These are phyloP conservation scores for Limanda limanda DNA, from an alignment of 2,113 vertebrate genomes.

Conservation along the genomic window DNA sequence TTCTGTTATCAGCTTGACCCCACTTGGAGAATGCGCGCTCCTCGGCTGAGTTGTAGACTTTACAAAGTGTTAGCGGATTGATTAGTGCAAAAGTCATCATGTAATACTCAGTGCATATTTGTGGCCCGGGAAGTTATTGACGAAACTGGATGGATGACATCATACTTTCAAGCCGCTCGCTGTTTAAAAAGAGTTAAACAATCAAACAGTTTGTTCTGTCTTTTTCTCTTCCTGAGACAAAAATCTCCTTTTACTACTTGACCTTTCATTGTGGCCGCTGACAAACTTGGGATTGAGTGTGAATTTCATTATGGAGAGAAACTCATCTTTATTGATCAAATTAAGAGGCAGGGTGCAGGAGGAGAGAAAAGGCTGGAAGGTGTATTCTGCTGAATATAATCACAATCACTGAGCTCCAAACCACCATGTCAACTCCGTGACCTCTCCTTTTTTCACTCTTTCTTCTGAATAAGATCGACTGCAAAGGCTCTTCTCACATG, in stretches of 20 bases:
- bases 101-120: slow-evolving; percentile 65
- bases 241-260: slow-evolving; percentile 71
- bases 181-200: neutral
- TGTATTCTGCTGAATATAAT: slow-evolving; percentile 47
- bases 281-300: slow-evolving; percentile 76
- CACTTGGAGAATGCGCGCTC: slow-evolving; percentile 25
- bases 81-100: slow-evolving; percentile 74
- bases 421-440: slow-evolving; percentile 6
- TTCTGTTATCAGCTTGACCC: slow-evolving; percentile 69
- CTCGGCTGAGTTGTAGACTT: slow-evolving; percentile 30
- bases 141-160: slow-evolving; percentile 68
- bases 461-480: neutral
- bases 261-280: slow-evolving; percentile 74
- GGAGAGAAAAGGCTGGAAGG: slow-evolving; percentile 43
- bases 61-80: slow-evolving; percentile 61
- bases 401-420: slow-evolving; percentile 53
- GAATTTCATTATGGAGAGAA: slow-evolving; percentile 75
- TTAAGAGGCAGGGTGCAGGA: slow-evolving; percentile 54
- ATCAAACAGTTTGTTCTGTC: too few species aligned
- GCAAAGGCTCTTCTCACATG: neutral
- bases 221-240: slow-evolving; percentile 27
- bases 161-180: slow-evolving; percentile 40
- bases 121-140: slow-evolving; percentile 66
- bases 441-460: neutral
- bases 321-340: slow-evolving; percentile 81